phyloP scores from a whole-genome alignment of 2,797 vertebrate species.

The Trachops cirrhosus region DNA sequence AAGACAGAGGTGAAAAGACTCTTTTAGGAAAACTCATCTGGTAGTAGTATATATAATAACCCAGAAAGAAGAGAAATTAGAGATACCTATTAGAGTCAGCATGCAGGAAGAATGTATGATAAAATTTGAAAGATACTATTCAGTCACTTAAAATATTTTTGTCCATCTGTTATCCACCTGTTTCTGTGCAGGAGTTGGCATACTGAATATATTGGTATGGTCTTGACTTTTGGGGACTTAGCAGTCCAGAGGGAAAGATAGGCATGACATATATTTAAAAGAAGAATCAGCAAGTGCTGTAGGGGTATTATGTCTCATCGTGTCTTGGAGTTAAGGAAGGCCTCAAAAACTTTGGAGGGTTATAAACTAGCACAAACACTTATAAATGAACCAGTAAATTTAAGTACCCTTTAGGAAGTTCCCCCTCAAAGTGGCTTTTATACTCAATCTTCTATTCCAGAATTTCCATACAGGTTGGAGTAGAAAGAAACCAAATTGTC shows the following conservation, averaged over 20 bases:
- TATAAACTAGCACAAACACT: constrained; percentile 8
- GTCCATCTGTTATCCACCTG: neutral
- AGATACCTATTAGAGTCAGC: neutral
- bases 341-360: neutral
- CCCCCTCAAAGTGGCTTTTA: neutral
- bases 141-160: constrained; percentile 12
- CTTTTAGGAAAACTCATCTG: constrained; percentile 13
- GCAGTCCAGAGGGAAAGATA: neutral
- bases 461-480: neutral
- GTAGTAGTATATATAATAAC: neutral
- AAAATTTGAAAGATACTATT: constrained; percentile 16
- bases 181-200: neutral
- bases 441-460: neutral
- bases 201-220: neutral
- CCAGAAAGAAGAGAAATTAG: neutral
- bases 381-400: neutral
- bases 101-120: neutral
- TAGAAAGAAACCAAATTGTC: neutral
- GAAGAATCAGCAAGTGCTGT: neutral
- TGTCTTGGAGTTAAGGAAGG: neutral
- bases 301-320: neutral
- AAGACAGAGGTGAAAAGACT: neutral
- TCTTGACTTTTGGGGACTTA: neutral
- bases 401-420: neutral
- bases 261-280: neutral